Base-by-base conservation (phyloP, 1,140 invertebrate genomes). In the Macrobrachium nipponense region DNA sequence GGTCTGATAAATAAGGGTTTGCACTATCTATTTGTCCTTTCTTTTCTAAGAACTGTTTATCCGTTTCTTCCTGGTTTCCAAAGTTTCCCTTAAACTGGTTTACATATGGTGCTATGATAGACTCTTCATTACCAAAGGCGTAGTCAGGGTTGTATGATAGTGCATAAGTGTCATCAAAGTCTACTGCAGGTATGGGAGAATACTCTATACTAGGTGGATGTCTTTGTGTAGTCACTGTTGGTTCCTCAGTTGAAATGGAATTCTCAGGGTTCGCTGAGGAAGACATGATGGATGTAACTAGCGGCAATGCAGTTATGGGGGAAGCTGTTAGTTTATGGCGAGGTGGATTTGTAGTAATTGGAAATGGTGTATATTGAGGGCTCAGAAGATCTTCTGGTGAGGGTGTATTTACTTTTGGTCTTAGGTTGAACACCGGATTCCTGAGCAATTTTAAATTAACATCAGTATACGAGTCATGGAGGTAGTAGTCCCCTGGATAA, bases 321-420 rank as follows among this genome's bases (percentile, higher is more conserved):
- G n/a, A 6, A 12, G 72, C 62, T 7, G 60, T 82, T 18, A 64
- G 18, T 18, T 59, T 80, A 20, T 80, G 62, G 17, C 85, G 75
- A 27, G 88, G 88, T n/a, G 88, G 86, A 64, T 89, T 89, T 11
- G 88, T 82, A 5, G 88, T 89, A 20, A 89, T 82, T 15, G 88
- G 88, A 75, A 89, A 89, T 15, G 88, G 88, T 43, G 88, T 89
- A 27, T 87, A 89, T 43, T 87, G 86, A 3, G 85, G 86, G 70
- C 80, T 89, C 73, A 85, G 78, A 36, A 77, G 80, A 18, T 89
- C 86, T 17, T 84, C 82, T 8, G 73, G 27, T 2, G 82, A 72
- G 5, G 68, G 79, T 36, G 78, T 82, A 11, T 77, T 79, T 17
- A 83, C 51, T 43, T 84, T 87, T 8, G 82, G 82, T 64, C 27